A percentile compares a stretch with the other conserved stretches of the same genome.
These are phyloP conservation scores for Agelaius tricolor DNA, from an alignment of 2,113 vertebrate genomes.

Conservation along the genomic window DNA sequence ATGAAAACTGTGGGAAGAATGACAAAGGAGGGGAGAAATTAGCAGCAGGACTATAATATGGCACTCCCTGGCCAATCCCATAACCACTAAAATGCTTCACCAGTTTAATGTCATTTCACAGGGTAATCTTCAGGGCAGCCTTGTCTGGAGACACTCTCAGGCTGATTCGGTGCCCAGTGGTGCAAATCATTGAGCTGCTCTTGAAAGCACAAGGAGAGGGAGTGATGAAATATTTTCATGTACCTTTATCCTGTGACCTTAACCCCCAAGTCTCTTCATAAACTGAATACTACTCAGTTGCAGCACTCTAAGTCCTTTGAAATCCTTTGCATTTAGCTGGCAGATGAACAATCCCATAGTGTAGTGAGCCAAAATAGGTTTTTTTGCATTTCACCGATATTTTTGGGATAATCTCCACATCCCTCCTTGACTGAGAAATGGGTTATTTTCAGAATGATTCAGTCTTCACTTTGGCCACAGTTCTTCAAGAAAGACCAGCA, in stretches of 20 bases:
- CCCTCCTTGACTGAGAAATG: background rate
- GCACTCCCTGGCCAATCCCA: background rate
- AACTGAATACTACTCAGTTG: background rate
- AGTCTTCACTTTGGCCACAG: background rate
- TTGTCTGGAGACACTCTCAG: constrained; percentile 7
- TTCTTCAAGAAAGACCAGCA: background rate
- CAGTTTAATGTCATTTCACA: constrained; percentile 48
- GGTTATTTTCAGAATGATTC: background rate
- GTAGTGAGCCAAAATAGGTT: background rate
- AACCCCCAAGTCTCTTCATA: background rate
- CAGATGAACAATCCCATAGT: background rate
- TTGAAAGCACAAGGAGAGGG: background rate
- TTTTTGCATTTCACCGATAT: background rate
- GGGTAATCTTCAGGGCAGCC: constrained; percentile 39
- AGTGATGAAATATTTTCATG: constrained; percentile 13
- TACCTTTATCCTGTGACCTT: constrained; percentile 20
- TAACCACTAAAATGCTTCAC: constrained; percentile 48
- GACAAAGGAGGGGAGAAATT: background rate
- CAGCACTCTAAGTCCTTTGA: background rate
- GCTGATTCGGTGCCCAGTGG: background rate
- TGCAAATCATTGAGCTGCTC: constrained; percentile 45
- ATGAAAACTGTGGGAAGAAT: background rate
- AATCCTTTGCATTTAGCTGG: background rate
- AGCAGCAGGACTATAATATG: constrained; percentile 16
- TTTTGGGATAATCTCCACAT: background rate